Evolutionary conservation across 2,888 invertebrate genomes (phyloP), one percentile per base, ranked within the genome.

Genomic region (Alsophila aescularia): DNA sequence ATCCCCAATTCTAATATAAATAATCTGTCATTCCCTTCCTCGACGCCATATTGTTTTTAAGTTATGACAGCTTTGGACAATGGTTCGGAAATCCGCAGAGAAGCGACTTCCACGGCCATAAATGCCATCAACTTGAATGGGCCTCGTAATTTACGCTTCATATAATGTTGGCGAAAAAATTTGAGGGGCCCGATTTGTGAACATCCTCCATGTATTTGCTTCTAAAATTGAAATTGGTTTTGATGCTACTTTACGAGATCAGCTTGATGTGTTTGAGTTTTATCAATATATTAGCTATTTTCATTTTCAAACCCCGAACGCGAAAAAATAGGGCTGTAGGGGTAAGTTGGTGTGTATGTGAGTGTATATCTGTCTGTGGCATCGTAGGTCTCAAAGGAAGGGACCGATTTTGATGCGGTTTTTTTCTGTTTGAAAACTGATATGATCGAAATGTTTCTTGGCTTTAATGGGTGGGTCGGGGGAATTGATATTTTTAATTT

Each of bases 41-140:
- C 64, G 61, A 76, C 64, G 63, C 80, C 83, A 83, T 85, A 86
- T 85, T 87, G 87, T 85, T 86, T 84, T 82, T 81, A 84, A 85
- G 79, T 84, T 83, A 83, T 79, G 81, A 78, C 83, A 76, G 75
- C 75, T 81, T 82, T 80, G 82, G 77, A 83, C 81, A 85, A 86
- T 85, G 83, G 73, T 67, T 66, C 76, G 79, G 80, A 84, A 81
- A 75, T 75, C 76, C 77, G 60, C 68, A 70, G 60, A 54, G 69
- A 56, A 43, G 43, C 41, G 60, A 15, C 54, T 52, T 58, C 54
- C 57, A 45, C 2, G 8, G 29, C 34, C 39, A 49, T 49, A 49
- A 44, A 50, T n/a, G 44, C 36, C 44, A 43, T 53, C 32, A 32
- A 53, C 52, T 57, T 52, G 52, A 52, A 56, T 58, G 42, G 52